phyloP scores from a whole-genome alignment of 1,140 invertebrate genomes.

The Caerostris darwini region DNA sequence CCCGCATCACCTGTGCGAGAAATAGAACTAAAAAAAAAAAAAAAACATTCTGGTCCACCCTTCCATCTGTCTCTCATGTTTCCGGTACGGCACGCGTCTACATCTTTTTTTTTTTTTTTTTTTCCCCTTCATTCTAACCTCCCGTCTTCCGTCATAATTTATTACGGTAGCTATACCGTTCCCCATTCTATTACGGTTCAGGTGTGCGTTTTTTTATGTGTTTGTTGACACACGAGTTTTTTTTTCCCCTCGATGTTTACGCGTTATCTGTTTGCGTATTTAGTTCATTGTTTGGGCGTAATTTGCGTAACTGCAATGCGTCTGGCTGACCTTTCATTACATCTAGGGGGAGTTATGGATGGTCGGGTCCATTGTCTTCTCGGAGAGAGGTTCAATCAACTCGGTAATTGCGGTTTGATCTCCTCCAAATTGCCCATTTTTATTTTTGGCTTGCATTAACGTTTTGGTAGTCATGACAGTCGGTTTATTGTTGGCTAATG shows the following conservation, averaged over 20 bases:
- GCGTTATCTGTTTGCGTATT: background rate
- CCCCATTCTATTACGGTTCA: background rate
- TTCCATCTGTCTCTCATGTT: constrained; percentile 55
- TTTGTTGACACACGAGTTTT: constrained; percentile 12
- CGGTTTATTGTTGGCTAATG: too few species aligned
- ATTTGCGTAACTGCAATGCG: constrained; percentile 23
- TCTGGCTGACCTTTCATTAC: background rate
- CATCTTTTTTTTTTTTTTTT: background rate
- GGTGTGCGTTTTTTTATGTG: constrained; percentile 28
- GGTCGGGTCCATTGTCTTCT: background rate
- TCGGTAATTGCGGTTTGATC: background rate
- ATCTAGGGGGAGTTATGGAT: background rate
- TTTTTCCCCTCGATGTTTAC: background rate
- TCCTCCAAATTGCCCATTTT: background rate
- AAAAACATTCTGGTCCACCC: background rate
- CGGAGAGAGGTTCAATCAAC: background rate
- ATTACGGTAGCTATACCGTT: constrained; percentile 25
- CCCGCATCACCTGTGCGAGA: constrained; percentile 60
- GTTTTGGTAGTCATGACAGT: too few species aligned
- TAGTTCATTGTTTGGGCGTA: constrained; percentile 30
- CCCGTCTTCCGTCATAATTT: constrained; percentile 45
- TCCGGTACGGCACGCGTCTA: constrained; percentile 71
- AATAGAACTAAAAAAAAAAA: constrained; percentile 7
- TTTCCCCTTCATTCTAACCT: background rate
- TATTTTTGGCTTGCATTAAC: too few species aligned